These are phyloP conservation scores for Zosterops borbonicus DNA, from an alignment of 2,113 vertebrate species.

Conservation along the genomic window DNA sequence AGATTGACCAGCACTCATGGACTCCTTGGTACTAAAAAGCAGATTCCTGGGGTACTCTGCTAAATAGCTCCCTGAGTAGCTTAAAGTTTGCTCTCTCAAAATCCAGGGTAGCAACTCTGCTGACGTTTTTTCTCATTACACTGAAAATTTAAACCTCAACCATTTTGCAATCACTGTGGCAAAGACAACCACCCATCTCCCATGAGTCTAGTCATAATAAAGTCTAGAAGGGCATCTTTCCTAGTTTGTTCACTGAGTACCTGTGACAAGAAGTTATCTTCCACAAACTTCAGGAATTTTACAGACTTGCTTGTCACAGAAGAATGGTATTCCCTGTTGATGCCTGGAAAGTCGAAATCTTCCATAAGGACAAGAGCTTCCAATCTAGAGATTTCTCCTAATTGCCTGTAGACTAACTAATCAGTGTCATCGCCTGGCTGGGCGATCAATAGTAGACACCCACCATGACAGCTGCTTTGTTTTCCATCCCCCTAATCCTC, in stretches of 20 bases:
- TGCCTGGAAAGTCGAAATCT: not conserved
- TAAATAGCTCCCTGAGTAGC: not conserved
- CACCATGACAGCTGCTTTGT: not conserved
- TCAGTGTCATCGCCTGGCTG: not conserved
- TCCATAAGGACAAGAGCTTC: not conserved
- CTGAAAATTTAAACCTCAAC: not conserved
- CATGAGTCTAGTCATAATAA: not conserved
- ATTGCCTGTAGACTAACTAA: not conserved
- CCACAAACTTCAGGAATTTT: not conserved
- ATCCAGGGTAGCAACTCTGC: not conserved
- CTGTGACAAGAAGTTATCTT: not conserved
- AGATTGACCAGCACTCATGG: not conserved
- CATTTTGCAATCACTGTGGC: not conserved
- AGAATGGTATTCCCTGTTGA: not conserved
- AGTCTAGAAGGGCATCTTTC: not conserved
- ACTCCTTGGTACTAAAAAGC: not conserved
- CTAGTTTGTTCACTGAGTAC: not conserved
- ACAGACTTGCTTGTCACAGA: not conserved
- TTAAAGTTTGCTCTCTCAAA: not conserved
- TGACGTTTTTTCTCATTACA: not conserved
- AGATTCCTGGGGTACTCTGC: not conserved
- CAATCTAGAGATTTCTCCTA: not conserved
- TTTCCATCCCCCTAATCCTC: not conserved
- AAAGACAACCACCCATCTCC: not conserved
- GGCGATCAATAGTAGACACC: not conserved